Evolutionary conservation across 2,797 vertebrate species (phyloP).

Genomic region (Tarsius wallacei): DNA sequence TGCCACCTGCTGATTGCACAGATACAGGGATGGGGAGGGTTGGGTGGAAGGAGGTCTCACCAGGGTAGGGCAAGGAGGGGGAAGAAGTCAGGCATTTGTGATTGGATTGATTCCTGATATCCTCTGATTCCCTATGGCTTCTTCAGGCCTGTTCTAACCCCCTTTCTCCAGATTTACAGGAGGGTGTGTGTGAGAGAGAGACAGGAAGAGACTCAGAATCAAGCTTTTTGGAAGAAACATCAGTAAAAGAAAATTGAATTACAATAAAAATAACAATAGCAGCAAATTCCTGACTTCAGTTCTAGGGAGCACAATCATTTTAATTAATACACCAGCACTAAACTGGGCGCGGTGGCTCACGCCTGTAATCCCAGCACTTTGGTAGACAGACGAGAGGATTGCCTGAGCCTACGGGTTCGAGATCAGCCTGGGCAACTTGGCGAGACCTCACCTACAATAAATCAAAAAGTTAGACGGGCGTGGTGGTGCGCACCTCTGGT

Average conservation of each 20-base stretch:
- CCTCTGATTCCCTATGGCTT: not conserved
- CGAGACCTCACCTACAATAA: too few relatives aligned
- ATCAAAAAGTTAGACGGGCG: too few relatives aligned
- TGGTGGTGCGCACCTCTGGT: too few relatives aligned
- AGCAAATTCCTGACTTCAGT: not conserved
- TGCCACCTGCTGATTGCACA: not conserved
- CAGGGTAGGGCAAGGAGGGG: not conserved
- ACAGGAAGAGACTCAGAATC: not conserved
- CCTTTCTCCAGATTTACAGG: not conserved
- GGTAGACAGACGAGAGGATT: too few relatives aligned
- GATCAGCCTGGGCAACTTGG: too few relatives aligned
- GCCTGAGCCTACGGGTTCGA: too few relatives aligned
- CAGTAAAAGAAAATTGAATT: not conserved
- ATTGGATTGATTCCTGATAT: not conserved
- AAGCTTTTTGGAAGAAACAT: constrained; percentile 9
- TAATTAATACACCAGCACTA: not conserved
- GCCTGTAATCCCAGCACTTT: too few relatives aligned
- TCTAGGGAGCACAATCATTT: not conserved
- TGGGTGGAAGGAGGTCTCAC: not conserved
- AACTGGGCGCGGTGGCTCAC: too few relatives aligned
- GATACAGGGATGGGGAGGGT: not conserved
- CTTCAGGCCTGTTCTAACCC: not conserved
- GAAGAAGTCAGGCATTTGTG: not conserved
- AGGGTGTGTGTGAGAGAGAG: not conserved
- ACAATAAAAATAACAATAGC: not conserved